Base-by-base conservation (phyloP, 2,888 invertebrate species). In the Thymelicus lineola region DNA sequence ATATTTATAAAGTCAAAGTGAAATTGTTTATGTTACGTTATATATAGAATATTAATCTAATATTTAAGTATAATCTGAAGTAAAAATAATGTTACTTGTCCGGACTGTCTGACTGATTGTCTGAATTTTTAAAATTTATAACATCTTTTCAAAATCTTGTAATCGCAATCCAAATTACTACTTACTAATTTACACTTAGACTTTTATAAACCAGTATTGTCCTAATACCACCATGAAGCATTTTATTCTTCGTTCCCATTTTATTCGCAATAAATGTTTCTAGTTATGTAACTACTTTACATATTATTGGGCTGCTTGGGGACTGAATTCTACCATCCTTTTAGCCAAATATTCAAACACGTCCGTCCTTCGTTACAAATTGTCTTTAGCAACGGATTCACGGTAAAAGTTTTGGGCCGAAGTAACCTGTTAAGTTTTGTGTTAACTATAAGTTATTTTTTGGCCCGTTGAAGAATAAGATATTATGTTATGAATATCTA, bases 311-410 rank as follows among this genome's bases (percentile, higher is more conserved):
- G 20, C 10, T 20, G 53, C 20, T 53, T 53, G 20, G 53, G 28
- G 28, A 35, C 55, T 35, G 28, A 55, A 35, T 55, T 55, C 35
- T 55, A 28, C 55, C 55, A 55, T 6, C 55, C 14, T 55, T 55
- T 35, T 35, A 55, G 55, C 14, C 12, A 55, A 55, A 55, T 55
- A 55, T 55, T 35, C 28, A 55, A 55, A 55, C 35, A 55, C 55
- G 55, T 55, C 14, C 14, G 28, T 55, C 55, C 28, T 35, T 55
- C 35, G 55, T 55, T 35, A 55, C 35, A 50, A 14, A 14, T 35
- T 20, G 53, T 53, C 53, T 55, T 55, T 17, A 55, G 28, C 35
- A 14, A 35, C 12, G 14, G 28, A 7, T 55, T 28, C 6, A 6
- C 5, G 15, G 14, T 55, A 53, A 53, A 55, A 50, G 50, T 50